Evolutionary conservation across 2,888 invertebrate genomes (phyloP).

Genomic region (Dioctria rufipes): DNA sequence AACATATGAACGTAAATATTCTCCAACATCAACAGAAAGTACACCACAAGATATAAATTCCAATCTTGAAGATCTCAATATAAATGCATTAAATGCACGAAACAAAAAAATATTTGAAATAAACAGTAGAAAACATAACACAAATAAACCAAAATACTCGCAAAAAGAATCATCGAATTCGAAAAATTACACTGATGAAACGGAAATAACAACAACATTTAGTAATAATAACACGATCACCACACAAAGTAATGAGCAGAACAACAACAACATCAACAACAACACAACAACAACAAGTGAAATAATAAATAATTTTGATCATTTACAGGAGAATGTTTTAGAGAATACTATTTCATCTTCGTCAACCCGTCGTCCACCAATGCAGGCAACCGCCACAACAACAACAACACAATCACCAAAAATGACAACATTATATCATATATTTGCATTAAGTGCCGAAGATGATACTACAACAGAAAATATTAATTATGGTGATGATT

Average conservation of each 20-base stretch:
- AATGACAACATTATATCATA: slow-evolving; percentile 71
- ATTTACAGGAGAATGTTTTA: slow-evolving; percentile 57
- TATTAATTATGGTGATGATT: slow-evolving; percentile 60
- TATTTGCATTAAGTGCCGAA: slow-evolving; percentile 71
- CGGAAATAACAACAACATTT: slow-evolving; percentile 44
- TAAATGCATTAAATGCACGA: slow-evolving; percentile 73
- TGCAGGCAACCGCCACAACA: slow-evolving; percentile 57
- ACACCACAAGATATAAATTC: slow-evolving; percentile 63
- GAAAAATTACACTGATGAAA: slow-evolving; percentile 55
- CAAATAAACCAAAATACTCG: slow-evolving; percentile 65
- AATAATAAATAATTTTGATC: slow-evolving; percentile 57
- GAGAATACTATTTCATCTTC: slow-evolving; percentile 46
- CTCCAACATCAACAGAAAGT: slow-evolving; percentile 63
- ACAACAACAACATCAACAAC: background rate
- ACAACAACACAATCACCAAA: slow-evolving; percentile 60
- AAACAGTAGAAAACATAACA: slow-evolving; percentile 71
- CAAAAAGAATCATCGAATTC: slow-evolving; percentile 54
- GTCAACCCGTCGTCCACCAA: slow-evolving; percentile 49
- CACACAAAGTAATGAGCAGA: slow-evolving; percentile 55
- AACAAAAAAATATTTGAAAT: slow-evolving; percentile 74
- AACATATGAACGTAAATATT: slow-evolving; percentile 69
- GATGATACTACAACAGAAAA: slow-evolving; percentile 65
- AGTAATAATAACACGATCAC: slow-evolving; percentile 21
- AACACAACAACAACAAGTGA: slow-evolving; percentile 32
- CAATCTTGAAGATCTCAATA: slow-evolving; percentile 71